Conservation (phyloP, 1,140 invertebrate genomes). For the Zophobas atratus region DNA sequence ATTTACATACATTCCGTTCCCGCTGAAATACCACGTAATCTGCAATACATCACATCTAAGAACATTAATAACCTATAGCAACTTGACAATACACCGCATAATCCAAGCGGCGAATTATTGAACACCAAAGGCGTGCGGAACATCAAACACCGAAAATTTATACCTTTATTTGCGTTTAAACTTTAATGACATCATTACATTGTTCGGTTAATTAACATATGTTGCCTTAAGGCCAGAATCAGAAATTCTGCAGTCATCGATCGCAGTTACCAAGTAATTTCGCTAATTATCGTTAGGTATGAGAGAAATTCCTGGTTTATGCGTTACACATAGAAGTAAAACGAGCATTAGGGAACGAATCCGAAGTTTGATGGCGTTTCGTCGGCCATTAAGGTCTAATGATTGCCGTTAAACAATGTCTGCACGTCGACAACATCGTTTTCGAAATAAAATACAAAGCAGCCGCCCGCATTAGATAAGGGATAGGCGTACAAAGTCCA, state of each 20-base stretch:
- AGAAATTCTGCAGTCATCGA: slow-evolving; percentile 18
- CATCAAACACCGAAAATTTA: neutral
- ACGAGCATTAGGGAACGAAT: no score
- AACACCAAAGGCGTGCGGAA: neutral
- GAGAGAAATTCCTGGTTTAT: neutral
- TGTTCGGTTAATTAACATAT: slow-evolving; percentile 40
- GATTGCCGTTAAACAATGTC: no score
- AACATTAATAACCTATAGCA: slow-evolving; percentile 18
- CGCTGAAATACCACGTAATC: slow-evolving; percentile 5
- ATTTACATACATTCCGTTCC: neutral
- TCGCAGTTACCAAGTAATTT: slow-evolving; percentile 27
- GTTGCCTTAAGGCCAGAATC: slow-evolving; percentile 24
- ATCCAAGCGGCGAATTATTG: slow-evolving; percentile 7
- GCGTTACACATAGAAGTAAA: neutral
- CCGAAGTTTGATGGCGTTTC: no score
- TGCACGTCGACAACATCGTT: no score
- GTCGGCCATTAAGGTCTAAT: neutral
- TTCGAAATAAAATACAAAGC: no score
- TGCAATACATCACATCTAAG: slow-evolving; percentile 26
- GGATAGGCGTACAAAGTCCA: neutral
- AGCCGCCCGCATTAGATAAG: neutral
- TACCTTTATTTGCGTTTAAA: slow-evolving; percentile 21
- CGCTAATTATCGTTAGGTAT: slow-evolving; percentile 24
- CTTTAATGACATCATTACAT: slow-evolving; percentile 22
- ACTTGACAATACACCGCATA: neutral